Evolutionary conservation across 2,888 invertebrate genomes (phyloP).

Genomic region (Parapristionchus giblindavisi): DNA sequence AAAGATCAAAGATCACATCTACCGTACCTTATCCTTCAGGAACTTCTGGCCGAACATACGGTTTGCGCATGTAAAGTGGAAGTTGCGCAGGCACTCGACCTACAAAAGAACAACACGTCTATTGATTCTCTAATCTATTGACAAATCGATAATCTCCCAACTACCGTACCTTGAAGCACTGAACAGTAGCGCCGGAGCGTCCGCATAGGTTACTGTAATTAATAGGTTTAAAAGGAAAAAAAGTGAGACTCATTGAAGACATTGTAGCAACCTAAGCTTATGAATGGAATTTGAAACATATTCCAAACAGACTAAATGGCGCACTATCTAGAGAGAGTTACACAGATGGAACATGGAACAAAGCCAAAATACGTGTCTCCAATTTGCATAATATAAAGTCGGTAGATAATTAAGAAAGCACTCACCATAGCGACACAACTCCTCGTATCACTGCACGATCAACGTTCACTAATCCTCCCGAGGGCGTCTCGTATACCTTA

Average conservation of each 20-base stretch:
- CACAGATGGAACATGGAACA: too few species aligned
- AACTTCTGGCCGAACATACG: constrained; percentile 92
- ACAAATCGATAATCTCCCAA: too few species aligned
- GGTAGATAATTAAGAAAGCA: neutral
- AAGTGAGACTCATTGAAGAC: neutral
- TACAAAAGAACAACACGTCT: too few species aligned
- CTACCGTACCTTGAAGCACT: constrained; percentile 86
- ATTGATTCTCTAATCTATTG: too few species aligned
- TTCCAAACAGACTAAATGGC: neutral
- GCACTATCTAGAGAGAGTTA: too few species aligned
- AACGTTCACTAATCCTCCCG: constrained; percentile 93
- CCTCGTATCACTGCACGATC: constrained; percentile 85
- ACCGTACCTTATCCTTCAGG: constrained; percentile 86
- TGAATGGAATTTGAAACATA: neutral
- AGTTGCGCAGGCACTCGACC: constrained; percentile 79
- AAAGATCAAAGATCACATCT: neutral
- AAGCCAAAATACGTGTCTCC: neutral
- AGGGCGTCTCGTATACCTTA: constrained; percentile 85
- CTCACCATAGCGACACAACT: neutral
- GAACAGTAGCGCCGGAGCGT: constrained; percentile 88
- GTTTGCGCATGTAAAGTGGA: constrained; percentile 93
- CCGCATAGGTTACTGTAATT: constrained; percentile 80
- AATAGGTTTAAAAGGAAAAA: neutral
- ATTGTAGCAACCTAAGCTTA: neutral
- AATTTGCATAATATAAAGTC: neutral